phyloP scores from a whole-genome alignment of 2,113 vertebrate species.

The Pionites leucogaster region DNA sequence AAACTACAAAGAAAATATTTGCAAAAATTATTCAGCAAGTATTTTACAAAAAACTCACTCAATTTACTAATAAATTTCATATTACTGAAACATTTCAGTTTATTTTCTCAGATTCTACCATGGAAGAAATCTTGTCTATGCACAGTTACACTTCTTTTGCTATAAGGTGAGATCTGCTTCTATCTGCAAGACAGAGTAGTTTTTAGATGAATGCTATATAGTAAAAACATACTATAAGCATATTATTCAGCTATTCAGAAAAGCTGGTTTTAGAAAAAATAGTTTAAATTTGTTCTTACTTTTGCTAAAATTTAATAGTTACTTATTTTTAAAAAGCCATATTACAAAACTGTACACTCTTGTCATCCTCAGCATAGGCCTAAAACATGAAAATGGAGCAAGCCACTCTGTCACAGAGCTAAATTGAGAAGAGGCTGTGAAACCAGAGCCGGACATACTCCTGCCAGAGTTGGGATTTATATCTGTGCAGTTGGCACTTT shows the following conservation, averaged over 20 bases:
- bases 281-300: neutral
- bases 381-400: neutral
- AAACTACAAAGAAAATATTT: neutral
- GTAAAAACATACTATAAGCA: neutral
- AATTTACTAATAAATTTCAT: neutral
- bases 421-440: neutral
- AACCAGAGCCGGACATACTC: neutral
- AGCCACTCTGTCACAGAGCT: neutral
- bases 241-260: neutral
- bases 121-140: neutral
- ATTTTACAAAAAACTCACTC: neutral
- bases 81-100: neutral
- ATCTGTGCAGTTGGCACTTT: neutral
- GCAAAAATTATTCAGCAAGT: neutral
- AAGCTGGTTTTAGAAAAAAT: neutral
- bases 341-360: neutral
- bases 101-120: neutral
- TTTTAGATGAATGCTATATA: neutral
- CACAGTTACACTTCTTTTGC: neutral
- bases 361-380: neutral
- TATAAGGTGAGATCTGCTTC: neutral
- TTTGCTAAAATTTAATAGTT: neutral
- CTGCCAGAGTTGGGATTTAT: neutral
- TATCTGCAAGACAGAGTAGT: accelerated
- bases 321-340: neutral